Conservation (phyloP, 23 tunicate genomes). For the Diplosoma virens region DNA sequence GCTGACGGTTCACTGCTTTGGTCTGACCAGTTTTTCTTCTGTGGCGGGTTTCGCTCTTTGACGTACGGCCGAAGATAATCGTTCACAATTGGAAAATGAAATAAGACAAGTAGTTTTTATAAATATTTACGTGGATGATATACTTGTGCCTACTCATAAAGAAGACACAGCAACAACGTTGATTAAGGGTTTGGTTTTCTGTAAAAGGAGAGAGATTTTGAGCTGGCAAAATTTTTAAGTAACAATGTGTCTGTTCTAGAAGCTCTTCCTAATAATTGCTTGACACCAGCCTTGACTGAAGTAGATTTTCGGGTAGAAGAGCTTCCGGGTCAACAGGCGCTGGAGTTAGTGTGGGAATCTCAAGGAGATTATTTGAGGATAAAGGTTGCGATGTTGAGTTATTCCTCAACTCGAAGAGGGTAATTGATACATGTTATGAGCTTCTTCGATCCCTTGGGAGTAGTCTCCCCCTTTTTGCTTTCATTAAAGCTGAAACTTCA, state of each 20-base stretch:
- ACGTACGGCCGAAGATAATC: not conserved
- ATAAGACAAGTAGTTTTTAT: not conserved
- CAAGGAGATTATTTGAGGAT: not conserved
- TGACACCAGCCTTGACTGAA: not conserved
- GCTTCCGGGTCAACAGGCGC: not conserved
- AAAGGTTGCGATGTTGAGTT: not conserved
- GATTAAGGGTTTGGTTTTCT: not conserved
- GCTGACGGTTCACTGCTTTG: conserved; percentile 29
- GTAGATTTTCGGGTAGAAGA: not conserved
- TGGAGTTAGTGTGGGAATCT: conserved; percentile 6
- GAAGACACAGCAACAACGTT: not conserved
- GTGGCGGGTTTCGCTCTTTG: not conserved
- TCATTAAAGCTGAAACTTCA: not conserved
- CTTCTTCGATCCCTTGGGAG: conserved; percentile 9
- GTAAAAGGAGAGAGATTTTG: not conserved
- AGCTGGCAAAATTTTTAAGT: not conserved
- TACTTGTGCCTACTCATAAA: not conserved
- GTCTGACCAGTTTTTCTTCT: not conserved
- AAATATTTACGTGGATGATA: conserved; percentile 6
- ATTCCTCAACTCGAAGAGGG: not conserved
- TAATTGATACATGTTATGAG: not conserved
- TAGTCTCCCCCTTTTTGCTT: conserved; percentile 1
- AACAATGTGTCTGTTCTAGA: conserved; percentile 1
- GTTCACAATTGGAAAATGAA: not conserved
- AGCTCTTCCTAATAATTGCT: not conserved